phyloP scores from a whole-genome alignment of 2,113 vertebrate species.

The Phrynosoma blainvillii region DNA sequence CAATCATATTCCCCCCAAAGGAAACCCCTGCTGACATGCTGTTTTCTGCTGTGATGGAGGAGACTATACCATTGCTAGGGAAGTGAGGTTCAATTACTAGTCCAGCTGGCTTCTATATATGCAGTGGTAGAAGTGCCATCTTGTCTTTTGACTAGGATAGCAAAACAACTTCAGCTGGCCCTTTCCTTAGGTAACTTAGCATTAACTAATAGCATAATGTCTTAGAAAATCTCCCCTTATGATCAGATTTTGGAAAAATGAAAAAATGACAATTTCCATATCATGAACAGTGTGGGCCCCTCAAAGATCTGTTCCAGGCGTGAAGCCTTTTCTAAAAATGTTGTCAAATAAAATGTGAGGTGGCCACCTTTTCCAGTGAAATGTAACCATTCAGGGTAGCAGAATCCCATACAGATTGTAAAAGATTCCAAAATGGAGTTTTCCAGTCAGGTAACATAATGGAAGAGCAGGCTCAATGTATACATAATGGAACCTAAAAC shows the following conservation, averaged over 20 bases:
- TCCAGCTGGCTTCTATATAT: no score
- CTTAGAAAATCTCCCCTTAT: neutral
- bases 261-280: neutral
- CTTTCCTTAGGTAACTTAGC: neutral
- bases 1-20: no score
- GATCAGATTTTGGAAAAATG: no score
- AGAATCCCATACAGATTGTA: neutral
- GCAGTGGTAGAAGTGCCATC: no score
- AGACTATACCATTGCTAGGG: no score
- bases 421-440: neutral
- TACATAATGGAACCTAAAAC: no score
- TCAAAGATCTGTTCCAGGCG: neutral
- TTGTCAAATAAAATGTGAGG: neutral
- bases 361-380: no score
- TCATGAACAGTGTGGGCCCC: neutral
- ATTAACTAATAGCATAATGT: neutral
- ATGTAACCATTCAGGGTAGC: no score
- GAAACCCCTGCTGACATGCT: no score
- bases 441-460: neutral
- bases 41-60: no score
- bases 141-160: no score
- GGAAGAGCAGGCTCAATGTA: neutral
- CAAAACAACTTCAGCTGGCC: neutral
- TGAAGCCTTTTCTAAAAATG: neutral
- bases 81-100: no score